Base-by-base conservation (phyloP, 2,113 vertebrate species). In the Carassius carassius region DNA sequence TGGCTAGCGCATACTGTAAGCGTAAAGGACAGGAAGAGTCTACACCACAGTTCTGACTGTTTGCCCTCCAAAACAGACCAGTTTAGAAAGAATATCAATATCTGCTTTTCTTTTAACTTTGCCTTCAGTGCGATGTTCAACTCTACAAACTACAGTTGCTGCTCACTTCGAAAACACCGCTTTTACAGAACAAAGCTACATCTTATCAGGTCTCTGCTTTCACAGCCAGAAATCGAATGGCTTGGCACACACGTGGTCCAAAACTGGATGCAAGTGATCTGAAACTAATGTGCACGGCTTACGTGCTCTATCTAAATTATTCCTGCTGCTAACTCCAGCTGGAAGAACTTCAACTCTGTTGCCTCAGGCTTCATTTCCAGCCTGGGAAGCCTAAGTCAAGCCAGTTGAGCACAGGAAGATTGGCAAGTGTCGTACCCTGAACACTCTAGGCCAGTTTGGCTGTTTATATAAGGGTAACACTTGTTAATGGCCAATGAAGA, bases 261-360 rank as follows among this genome's bases (percentile, higher is more conserved):
- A 89, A 87, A 88, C 74, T 85, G 84, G 84, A 86, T 87, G 85
- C 80, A 91, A 91, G 90, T 90, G 91, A 93, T 88, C 88, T 92
- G 89, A 91, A 85, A 92, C 92, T 91, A 94, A 95, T 92, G 93
- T 16, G 77, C 77, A 85, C 85, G 51, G 76, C 54, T 88, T 90
- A 88, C 93, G 93, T 94, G 93, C 93, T 94, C 91, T 94, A 93
- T 95, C 92, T 93, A 87, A 89, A 37, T 87, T 51, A 87, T 73
- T 35, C 84, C 69, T 85, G 25, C 78, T 84, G 35, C 81, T 44
- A 88, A 89, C 91, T 88, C 85, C 70, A 86, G 86, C 88, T 91
- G 93, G 93, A 93, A 92, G 89, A 92, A 86, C 87, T 90, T 88
- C 92, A 93, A 88, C 91, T 89, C 91, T 90, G 58, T 88, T 89